Base-by-base conservation (phyloP, 2,797 vertebrate species). In the Poecilia velifera region DNA sequence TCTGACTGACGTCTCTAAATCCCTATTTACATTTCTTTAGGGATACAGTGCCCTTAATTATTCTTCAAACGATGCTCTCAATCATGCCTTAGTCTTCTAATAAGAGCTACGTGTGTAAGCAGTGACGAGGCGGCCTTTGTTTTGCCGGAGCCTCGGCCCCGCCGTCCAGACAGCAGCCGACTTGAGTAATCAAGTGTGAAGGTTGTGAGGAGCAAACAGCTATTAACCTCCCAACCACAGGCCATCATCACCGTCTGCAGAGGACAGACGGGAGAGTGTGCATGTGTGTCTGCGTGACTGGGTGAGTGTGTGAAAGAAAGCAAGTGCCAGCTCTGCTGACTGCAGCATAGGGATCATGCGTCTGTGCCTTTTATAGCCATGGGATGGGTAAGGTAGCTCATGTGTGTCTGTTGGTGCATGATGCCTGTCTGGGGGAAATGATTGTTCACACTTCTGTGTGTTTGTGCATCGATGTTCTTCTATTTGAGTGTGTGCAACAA, bases 171-270 rank as follows among this genome's bases (percentile, higher is more conserved):
- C 90, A 87, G 76, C 80, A 77, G 80, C 82, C 66, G 80, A 79
- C 80, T 79, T 79, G 79, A 76, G 90, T 94, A 93, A 93, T 94
- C 90, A 92, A 89, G 89, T 87, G 91, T 94, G 94, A 93, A 94
- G 94, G 94, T 93, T 94, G 88, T 75, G 86, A 87, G 87, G 92
- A 88, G 90, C 90, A 91, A 91, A 92, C 88, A 88, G 86, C 89
- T 81, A 95, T 95, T 95, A 95, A 94, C 93, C 91, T 93, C 89
- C 84, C 88, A 88, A 91, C 94, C 91, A 89, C 86, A 80, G 86
- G 80, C 91, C 86, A 86, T 91, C 89, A 86, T 87, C 84, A 20
- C 77, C 10, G 84, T 84, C 84, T 89, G 84, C 78, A 83, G 82
- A 85, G 84, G 82, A 85, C 88, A 70, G 78, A 62, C 76, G 76